These are phyloP conservation scores for Andrena trimmerana DNA, from an alignment of 2,888 invertebrate genomes.

Conservation along the genomic window DNA sequence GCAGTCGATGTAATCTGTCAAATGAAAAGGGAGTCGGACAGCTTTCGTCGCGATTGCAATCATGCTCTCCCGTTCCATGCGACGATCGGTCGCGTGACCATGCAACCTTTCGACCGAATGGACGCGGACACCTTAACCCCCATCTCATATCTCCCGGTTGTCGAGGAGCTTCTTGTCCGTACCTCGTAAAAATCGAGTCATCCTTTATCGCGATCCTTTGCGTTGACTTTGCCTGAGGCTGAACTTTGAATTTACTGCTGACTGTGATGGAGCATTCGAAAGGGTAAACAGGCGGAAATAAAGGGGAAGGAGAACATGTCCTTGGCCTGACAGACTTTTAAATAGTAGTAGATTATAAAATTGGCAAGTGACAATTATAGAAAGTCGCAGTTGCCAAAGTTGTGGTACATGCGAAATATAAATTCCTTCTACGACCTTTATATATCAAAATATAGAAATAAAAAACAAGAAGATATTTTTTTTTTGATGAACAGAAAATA, in stretches of 20 bases:
- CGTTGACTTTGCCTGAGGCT: constrained; percentile 40
- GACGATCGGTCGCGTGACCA: constrained; percentile 45
- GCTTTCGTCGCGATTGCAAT: constrained; percentile 51
- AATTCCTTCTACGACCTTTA: too few species aligned
- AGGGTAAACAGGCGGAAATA: not conserved
- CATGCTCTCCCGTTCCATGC: constrained; percentile 19
- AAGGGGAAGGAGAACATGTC: not conserved
- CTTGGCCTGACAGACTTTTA: not conserved
- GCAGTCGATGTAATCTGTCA: constrained; percentile 39
- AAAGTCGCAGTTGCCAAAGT: too few species aligned
- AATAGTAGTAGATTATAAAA: not conserved
- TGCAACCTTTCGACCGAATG: constrained; percentile 45
- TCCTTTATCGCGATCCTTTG: constrained; percentile 48
- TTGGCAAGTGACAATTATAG: too few species aligned
- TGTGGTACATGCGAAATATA: too few species aligned
- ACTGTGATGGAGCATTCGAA: constrained; percentile 20
- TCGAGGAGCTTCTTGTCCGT: constrained; percentile 24
- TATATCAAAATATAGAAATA: too few species aligned
- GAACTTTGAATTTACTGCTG: constrained; percentile 30
- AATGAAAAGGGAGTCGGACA: constrained; percentile 40
- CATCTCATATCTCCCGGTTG: constrained; percentile 13
- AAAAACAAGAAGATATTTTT: too few species aligned
- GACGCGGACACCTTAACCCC: constrained; percentile 25
- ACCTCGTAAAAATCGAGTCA: constrained; percentile 51
- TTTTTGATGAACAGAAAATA: too few species aligned